These are phyloP conservation scores for Chrysolina haemoptera DNA, from an alignment of 2,888 invertebrate species.

Conservation along the genomic window DNA sequence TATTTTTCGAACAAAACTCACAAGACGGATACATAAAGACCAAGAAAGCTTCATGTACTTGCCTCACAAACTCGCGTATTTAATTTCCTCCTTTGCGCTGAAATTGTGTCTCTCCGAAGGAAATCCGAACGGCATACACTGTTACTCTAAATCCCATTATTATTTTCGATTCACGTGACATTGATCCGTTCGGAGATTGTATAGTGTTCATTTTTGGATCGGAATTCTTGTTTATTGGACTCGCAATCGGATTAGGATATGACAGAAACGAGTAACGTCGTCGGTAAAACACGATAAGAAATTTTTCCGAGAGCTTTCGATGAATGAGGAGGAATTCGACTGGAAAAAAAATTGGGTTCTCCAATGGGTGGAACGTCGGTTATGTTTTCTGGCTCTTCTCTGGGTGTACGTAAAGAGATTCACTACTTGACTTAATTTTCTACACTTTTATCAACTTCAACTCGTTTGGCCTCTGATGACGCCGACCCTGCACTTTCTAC, in stretches of 20 bases:
- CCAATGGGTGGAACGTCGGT: background rate
- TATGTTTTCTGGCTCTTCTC: background rate
- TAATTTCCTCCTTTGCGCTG: background rate
- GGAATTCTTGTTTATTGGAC: slow-evolving; percentile 35
- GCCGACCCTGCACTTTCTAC: too few relatives aligned
- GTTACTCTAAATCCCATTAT: slow-evolving; percentile 33
- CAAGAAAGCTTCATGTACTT: background rate
- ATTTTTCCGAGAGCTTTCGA: background rate
- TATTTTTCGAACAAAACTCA: background rate
- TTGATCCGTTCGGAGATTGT: slow-evolving; percentile 34
- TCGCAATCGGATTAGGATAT: slow-evolving; percentile 33
- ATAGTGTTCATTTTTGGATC: slow-evolving; percentile 35
- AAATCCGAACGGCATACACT: background rate
- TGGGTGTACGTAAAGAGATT: too few relatives aligned
- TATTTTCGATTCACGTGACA: slow-evolving; percentile 35
- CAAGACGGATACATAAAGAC: background rate
- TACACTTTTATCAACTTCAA: too few relatives aligned
- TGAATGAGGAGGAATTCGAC: background rate
- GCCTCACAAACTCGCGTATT: background rate
- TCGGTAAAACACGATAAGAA: slow-evolving; percentile 19
- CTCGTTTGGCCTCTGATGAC: too few relatives aligned
- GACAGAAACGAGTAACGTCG: slow-evolving; percentile 26
- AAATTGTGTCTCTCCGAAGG: background rate
- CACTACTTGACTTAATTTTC: too few relatives aligned
- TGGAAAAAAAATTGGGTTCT: background rate